A percentile compares a stretch with the other conserved stretches of the same genome.
phyloP scores from a whole-genome alignment of 1,140 invertebrate species.

The Neodiprion pinetum region DNA sequence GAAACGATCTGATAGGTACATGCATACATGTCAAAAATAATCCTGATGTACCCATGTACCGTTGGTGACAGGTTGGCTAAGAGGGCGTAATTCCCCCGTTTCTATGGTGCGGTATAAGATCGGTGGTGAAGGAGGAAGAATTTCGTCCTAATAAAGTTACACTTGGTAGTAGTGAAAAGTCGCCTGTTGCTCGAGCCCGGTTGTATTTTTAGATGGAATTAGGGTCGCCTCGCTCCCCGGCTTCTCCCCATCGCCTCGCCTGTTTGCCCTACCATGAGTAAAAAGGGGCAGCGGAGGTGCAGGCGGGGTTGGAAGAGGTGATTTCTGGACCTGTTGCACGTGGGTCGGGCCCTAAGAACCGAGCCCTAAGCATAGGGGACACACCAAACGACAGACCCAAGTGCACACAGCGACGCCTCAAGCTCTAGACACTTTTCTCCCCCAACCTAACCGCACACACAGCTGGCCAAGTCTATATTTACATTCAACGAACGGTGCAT shows the following conservation, averaged over 20 bases:
- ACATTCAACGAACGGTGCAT: background rate
- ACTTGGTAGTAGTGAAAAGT: background rate
- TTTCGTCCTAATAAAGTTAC: conserved; percentile 6
- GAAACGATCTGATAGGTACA: too few species aligned
- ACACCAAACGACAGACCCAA: background rate
- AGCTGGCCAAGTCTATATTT: conserved; percentile 5
- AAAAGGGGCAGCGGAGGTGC: too few species aligned
- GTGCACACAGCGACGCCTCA: background rate
- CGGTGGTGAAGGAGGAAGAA: background rate
- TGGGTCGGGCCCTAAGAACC: background rate
- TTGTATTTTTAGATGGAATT: conserved; percentile 2
- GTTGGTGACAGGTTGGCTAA: too few species aligned
- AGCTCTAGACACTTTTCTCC: background rate
- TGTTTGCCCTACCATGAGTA: background rate
- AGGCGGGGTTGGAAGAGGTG: background rate
- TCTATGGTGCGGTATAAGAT: too few species aligned
- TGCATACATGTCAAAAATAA: too few species aligned
- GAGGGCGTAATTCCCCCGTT: too few species aligned
- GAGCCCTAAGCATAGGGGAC: background rate
- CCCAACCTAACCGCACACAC: background rate
- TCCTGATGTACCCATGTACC: too few species aligned
- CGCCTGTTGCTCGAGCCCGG: background rate
- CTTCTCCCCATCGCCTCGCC: background rate
- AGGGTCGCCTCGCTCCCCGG: background rate
- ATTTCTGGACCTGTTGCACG: conserved; percentile 4